These are phyloP conservation scores for Pocillopora meandrina DNA, from an alignment of 92 coral and sea anemone species.

Conservation along the genomic window DNA sequence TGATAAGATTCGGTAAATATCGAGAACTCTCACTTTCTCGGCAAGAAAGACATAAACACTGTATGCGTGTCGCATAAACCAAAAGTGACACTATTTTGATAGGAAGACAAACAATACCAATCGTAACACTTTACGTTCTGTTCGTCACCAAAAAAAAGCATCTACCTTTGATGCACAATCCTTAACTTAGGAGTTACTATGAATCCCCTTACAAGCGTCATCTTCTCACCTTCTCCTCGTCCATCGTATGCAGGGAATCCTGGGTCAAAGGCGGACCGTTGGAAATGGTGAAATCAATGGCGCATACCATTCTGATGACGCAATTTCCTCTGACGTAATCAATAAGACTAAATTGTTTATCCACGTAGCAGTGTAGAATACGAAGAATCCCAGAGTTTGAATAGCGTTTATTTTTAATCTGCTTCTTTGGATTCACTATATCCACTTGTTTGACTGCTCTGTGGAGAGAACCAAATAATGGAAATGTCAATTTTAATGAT, in stretches of 20 bases:
- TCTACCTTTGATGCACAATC: neutral
- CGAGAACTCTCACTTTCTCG: too few relatives aligned
- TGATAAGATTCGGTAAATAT: too few relatives aligned
- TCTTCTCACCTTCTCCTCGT: slow-evolving; percentile 65
- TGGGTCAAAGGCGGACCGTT: slow-evolving; percentile 80
- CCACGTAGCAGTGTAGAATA: slow-evolving; percentile 79
- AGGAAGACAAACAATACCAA: too few relatives aligned
- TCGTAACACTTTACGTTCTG: too few relatives aligned
- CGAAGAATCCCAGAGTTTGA: slow-evolving; percentile 76
- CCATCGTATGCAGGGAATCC: slow-evolving; percentile 71
- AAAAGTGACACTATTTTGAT: too few relatives aligned
- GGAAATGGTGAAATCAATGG: slow-evolving; percentile 90
- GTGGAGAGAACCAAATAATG: neutral
- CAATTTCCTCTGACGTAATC: slow-evolving; percentile 94
- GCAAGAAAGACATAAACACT: too few relatives aligned
- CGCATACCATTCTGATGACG: slow-evolving; percentile 77
- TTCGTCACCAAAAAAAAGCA: too few relatives aligned
- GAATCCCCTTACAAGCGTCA: neutral
- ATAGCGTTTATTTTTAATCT: slow-evolving; percentile 63
- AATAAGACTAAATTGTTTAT: slow-evolving; percentile 81
- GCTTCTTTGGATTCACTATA: slow-evolving; percentile 65
- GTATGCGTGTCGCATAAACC: too few relatives aligned
- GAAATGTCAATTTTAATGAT: neutral
- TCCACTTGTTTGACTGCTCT: slow-evolving; percentile 64
- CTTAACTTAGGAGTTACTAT: neutral